Percentiles rank a stretch among this genome's conserved stretches.
Conservation (phyloP, 2,113 vertebrate genomes). For the Myodes glareolus region DNA sequence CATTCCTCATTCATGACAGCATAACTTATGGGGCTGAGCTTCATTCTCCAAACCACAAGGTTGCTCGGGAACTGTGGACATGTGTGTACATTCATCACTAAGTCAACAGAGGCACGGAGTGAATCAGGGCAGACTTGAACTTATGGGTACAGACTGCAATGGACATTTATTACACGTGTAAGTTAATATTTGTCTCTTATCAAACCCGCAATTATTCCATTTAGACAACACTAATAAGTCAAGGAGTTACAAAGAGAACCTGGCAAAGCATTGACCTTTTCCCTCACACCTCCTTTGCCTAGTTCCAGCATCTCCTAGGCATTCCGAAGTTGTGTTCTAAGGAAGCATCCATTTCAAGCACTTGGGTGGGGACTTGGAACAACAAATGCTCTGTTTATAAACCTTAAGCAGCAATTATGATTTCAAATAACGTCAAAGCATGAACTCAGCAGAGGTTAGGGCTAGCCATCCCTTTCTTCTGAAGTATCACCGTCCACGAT, state of each 20-base stretch:
- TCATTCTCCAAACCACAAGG: not conserved
- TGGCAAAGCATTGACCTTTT: not conserved
- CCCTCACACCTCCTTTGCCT: conserved; percentile 1
- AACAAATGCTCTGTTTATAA: not conserved
- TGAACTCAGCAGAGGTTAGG: not conserved
- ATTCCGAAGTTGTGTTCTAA: conserved; percentile 5
- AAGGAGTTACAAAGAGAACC: conserved; percentile 5
- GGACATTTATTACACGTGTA: conserved; percentile 41
- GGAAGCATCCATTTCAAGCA: not conserved
- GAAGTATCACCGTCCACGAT: not conserved
- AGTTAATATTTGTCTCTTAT: conserved; percentile 29
- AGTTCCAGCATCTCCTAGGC: conserved; percentile 42
- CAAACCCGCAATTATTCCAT: not conserved
- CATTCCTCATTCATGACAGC: conserved; percentile 32
- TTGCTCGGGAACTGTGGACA: not conserved
- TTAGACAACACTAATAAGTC: not conserved
- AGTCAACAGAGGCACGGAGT: not conserved
- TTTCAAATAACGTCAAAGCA: not conserved
- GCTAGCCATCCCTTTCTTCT: not conserved
- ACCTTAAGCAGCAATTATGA: not conserved
- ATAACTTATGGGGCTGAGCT: not conserved
- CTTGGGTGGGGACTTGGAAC: conserved; percentile 1
- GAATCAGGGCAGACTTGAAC: conserved; percentile 42
- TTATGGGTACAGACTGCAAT: conserved; percentile 14
- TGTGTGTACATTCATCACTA: not conserved